A percentile compares a stretch with the other conserved stretches of the same genome.
Conservation (phyloP, 37 sponge, comb jelly and placozoan genomes). For the Hormiphora californensis region DNA sequence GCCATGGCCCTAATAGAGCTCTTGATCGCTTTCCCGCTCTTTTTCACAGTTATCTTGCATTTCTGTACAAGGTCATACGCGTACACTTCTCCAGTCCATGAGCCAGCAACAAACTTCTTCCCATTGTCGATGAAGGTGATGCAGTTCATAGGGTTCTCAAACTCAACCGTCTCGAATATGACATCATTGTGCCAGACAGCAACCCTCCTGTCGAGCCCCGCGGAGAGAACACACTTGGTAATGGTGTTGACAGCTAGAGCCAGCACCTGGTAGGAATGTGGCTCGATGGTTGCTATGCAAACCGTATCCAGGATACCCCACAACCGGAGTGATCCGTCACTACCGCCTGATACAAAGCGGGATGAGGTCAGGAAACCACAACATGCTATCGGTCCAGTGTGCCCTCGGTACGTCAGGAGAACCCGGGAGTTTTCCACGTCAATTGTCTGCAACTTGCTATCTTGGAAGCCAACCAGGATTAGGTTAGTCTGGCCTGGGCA, state of each 20-base stretch:
- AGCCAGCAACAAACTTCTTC: conserved; percentile 54
- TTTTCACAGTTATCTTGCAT: conserved; percentile 18
- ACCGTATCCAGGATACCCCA: conserved; percentile 29
- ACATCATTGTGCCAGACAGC: conserved; percentile 50
- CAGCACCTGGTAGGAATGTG: conserved; percentile 2
- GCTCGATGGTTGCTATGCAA: conserved; percentile 10
- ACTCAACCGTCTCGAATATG: conserved; percentile 43
- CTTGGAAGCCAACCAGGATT: conserved; percentile 14
- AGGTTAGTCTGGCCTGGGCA: too few relatives aligned
- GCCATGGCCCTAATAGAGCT: background rate
- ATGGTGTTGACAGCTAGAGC: background rate
- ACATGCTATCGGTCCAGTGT: conserved; percentile 35
- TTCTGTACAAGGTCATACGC: conserved; percentile 47
- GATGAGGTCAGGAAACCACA: conserved; percentile 43
- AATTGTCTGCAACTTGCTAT: conserved; percentile 6
- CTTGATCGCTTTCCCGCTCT: conserved; percentile 34
- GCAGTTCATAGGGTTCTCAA: conserved; percentile 47
- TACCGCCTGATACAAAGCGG: conserved; percentile 22
- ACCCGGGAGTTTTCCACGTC: background rate
- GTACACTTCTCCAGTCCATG: conserved; percentile 29
- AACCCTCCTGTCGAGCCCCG: conserved; percentile 47
- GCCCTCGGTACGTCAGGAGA: conserved; percentile 8
- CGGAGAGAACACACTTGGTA: conserved; percentile 18
- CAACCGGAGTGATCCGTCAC: conserved; percentile 13
- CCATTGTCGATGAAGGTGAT: conserved; percentile 43